Percentiles rank a stretch among this genome's conserved stretches.
These are phyloP conservation scores for Rhopalosiphum padi DNA, from an alignment of 1,140 invertebrate species.

Conservation along the genomic window DNA sequence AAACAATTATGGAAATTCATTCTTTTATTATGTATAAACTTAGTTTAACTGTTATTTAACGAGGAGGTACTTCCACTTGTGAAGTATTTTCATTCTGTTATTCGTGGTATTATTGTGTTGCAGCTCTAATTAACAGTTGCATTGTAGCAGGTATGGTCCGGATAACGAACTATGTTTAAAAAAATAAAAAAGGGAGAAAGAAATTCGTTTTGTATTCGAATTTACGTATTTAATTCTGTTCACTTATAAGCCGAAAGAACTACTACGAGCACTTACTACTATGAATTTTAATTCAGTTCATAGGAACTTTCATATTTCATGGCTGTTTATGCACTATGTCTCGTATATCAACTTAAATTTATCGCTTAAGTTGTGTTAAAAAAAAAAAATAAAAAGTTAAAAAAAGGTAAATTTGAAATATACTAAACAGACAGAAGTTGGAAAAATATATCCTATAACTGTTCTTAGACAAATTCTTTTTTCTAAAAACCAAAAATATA, in stretches of 20 bases:
- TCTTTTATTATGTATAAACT: background rate
- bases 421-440: too few relatives aligned
- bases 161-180: background rate
- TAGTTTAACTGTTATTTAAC: background rate
- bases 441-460: too few relatives aligned
- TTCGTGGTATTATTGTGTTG: too few relatives aligned
- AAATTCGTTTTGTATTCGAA: background rate
- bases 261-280: background rate
- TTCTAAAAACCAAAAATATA: too few relatives aligned
- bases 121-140: background rate
- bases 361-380: background rate
- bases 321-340: background rate
- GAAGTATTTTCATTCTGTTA: background rate
- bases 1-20: background rate
- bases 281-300: background rate
- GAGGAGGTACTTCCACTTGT: background rate
- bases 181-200: background rate
- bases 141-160: background rate
- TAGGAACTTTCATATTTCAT: background rate
- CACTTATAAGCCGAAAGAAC: background rate
- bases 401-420: too few relatives aligned
- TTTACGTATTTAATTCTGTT: background rate
- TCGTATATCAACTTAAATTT: background rate
- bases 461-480: too few relatives aligned
- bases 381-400: background rate